These are phyloP conservation scores for Hystrix cristata DNA, from an alignment of 2,113 vertebrate species.

Conservation along the genomic window DNA sequence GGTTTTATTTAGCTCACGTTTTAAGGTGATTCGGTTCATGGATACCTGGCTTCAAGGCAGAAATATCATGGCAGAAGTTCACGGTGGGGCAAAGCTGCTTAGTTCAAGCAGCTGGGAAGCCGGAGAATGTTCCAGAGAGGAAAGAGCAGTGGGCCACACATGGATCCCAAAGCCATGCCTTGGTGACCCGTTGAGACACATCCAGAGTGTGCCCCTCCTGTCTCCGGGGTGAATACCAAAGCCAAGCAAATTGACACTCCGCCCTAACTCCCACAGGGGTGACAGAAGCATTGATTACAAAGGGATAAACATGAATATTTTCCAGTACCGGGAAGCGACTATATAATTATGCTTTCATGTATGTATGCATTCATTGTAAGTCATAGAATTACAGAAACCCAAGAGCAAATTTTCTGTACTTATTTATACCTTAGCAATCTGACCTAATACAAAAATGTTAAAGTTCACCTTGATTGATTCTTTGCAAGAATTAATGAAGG, in stretches of 20 bases:
- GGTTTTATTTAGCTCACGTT: background rate
- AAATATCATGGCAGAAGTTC: background rate
- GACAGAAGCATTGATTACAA: background rate
- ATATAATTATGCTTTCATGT: background rate
- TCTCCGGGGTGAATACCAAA: background rate
- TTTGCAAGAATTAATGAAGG: slow-evolving; percentile 12
- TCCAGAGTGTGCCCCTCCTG: background rate
- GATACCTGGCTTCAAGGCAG: background rate
- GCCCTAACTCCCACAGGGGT: background rate
- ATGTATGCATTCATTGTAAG: background rate
- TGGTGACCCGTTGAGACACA: background rate
- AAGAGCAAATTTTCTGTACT: background rate
- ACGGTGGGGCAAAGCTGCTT: background rate
- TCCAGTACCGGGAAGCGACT: background rate
- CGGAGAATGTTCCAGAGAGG: background rate
- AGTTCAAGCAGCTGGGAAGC: background rate
- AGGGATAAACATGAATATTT: background rate
- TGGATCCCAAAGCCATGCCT: background rate
- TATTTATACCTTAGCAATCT: background rate
- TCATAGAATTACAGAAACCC: background rate
- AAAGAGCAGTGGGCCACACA: background rate
- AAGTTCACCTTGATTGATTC: background rate
- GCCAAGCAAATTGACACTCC: background rate
- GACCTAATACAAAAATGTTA: background rate
- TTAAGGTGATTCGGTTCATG: background rate